Base-by-base conservation (phyloP, 2,888 invertebrate species). In the Zeuzera pyrina region DNA sequence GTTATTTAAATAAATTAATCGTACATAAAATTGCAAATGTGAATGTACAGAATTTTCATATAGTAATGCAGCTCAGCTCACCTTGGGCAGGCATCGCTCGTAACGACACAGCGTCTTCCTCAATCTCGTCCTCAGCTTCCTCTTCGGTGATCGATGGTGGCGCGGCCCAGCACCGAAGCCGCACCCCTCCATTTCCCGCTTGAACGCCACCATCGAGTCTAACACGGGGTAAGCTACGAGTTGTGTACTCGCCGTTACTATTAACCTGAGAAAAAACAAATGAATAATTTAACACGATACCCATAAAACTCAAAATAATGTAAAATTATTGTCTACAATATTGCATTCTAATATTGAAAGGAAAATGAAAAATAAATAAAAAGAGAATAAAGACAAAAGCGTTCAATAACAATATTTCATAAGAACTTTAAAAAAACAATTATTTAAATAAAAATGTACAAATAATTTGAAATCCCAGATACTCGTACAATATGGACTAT, bases 141-240 rank as follows among this genome's bases (percentile, higher is more conserved):
- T 89, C 89, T 52, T 89, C 89, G 30, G 89, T 87, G 40, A 89
- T 86, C 13, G 89, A 88, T 1, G 89, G 89, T 3, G 89, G 89
- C 5, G 88, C 88, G 15, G 87, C 86, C 68, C 88, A 83, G 48
- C 86, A 85, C 23, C 87, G 74, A 14, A 86, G 70, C 38, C 87
- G 71, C 34, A 87, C 86, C 54, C 91, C 90, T 69, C 59, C 87
- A 66, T 66, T 87, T 60, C 48, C 89, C 66, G 71, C 62, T 36
- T 85, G 84, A 26, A 87, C 85, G 1, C 90, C 90, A 13, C 88
- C 89, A 61, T 91, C 91, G 42, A 92, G 71, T 32, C 91, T 85
- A 29, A 91, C 87, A 8, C 89, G 84, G 12, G 90, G 90, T 36
- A 90, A 65, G 44, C 83, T 83, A 27, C 69, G 56, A 6, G 83